Evolutionary conservation across 2,113 vertebrate genomes (phyloP), one percentile per base, ranked within the genome.

Genomic region (Agelaius phoeniceus): DNA sequence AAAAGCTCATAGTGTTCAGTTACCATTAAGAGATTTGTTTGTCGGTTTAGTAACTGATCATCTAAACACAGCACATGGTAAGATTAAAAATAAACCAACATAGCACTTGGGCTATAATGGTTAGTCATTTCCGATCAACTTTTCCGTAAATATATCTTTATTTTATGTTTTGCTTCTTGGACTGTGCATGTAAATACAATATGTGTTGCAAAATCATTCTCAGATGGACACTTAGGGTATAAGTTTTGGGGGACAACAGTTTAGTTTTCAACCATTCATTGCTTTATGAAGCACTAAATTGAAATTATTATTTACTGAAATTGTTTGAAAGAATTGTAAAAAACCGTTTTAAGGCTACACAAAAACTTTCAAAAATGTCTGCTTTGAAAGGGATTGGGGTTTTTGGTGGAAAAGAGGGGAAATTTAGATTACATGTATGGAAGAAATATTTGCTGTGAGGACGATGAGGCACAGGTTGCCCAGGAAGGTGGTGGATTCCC

Each of bases 391-490:
- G 4, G 1, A 41, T 69, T 49, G 28, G 5, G 3, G 5, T 3
- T 62, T 26, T 68, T 31, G 11, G 12, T 35, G 55, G 24, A 83
- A 61, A 41, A 54, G 13, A n/a, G 4, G 7, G 11, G 13, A 41
- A 48, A n/a, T 41, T n/a, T 10, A 17, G 16, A 4, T 46, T 26
- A 26, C 16, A 8, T 46, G 11, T 5, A 8, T 0, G 0, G 23
- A 43, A 52, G 8, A n/a, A 59, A 10, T 81, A 11, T 30, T 82
- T 75, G 6, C n/a, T 61, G 11, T n/a, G 39, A 22, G 61, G 8
- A 7, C 39, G 46, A 19, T 54, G 46, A 67, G 33, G 58, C 16
- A 30, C 23, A 49, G 26, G 4, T 9, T 66, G 18, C 10, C 22
- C 39, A 21, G n/a, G 33, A 43, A 9, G 7, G 27, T 12, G 6